A percentile compares a stretch with the other conserved stretches of the same genome.
Conservation (phyloP, 2,797 vertebrate species). For the Sitta carolinensis region DNA sequence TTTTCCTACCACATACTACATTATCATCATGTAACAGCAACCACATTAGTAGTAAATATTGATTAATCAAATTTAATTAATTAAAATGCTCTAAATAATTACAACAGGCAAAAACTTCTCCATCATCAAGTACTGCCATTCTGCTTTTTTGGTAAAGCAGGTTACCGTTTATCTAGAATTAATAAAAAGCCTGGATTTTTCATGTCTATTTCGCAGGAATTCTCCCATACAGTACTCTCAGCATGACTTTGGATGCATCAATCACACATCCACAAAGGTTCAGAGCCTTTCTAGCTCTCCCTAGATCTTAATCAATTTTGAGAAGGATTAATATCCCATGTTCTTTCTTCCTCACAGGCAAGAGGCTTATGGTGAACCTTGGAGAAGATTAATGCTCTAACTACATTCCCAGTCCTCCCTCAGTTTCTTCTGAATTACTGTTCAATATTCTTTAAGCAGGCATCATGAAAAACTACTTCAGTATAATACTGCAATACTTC, state of each 20-base stretch:
- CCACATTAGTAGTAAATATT: neutral
- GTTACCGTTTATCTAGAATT: neutral
- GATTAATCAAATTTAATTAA: neutral
- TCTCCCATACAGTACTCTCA: neutral
- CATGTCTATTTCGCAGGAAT: neutral
- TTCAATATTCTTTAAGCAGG: neutral
- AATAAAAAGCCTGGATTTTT: neutral
- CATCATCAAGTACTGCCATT: neutral
- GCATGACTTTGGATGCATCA: neutral
- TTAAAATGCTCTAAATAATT: neutral
- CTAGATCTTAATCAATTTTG: neutral
- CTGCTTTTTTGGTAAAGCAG: neutral
- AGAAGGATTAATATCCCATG: conserved; percentile 3
- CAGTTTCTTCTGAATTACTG: neutral
- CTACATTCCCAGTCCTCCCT: neutral
- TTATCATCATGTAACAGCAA: neutral
- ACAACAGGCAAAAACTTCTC: neutral
- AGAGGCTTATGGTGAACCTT: neutral
- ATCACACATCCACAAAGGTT: neutral
- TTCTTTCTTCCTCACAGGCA: neutral
- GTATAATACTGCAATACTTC: neutral
- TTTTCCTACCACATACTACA: neutral
- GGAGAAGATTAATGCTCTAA: neutral
- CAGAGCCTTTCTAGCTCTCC: neutral
- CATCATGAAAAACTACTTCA: neutral